Conservation (phyloP, 2,797 vertebrate species). For the Lophius americanus region DNA sequence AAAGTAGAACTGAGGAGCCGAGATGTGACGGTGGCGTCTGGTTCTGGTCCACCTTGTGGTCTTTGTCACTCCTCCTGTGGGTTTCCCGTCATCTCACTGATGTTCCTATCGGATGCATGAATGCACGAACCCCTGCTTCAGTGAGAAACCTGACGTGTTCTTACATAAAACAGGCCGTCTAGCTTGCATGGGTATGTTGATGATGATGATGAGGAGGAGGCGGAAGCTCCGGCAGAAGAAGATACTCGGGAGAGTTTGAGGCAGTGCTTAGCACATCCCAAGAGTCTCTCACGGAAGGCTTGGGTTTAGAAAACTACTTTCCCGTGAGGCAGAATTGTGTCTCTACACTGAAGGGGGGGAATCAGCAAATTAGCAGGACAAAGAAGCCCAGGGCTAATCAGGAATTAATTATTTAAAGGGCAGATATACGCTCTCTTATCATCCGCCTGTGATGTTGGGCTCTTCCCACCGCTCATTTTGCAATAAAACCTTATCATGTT, state of each 20-base stretch:
- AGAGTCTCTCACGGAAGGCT: conserved; percentile 41
- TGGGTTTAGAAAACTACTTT: conserved; percentile 41
- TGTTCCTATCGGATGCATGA: conserved; percentile 6
- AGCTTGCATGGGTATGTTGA: conserved; percentile 21
- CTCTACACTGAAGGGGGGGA: conserved; percentile 18
- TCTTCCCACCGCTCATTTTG: conserved; percentile 5
- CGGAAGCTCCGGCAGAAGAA: conserved; percentile 31
- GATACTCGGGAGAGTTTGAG: conserved; percentile 47
- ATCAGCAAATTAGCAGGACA: conserved; percentile 64
- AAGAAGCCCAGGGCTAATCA: conserved; percentile 68
- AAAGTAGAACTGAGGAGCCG: too few relatives aligned
- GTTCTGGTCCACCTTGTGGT: too few relatives aligned
- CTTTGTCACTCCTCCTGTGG: not conserved
- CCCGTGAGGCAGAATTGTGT: conserved; percentile 51
- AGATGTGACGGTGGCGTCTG: too few relatives aligned
- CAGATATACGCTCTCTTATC: conserved; percentile 20
- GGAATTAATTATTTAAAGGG: conserved; percentile 59
- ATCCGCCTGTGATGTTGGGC: conserved; percentile 17
- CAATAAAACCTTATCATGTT: not conserved
- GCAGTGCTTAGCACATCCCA: conserved; percentile 39
- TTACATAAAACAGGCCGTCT: not conserved
- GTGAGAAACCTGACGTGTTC: not conserved
- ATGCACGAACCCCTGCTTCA: not conserved
- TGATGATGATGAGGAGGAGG: conserved; percentile 19
- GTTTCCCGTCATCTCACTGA: conserved; percentile 3